A percentile compares a stretch with the other conserved stretches of the same genome.
Conservation (phyloP, 2,797 vertebrate genomes). For the Pangasius djambal region DNA sequence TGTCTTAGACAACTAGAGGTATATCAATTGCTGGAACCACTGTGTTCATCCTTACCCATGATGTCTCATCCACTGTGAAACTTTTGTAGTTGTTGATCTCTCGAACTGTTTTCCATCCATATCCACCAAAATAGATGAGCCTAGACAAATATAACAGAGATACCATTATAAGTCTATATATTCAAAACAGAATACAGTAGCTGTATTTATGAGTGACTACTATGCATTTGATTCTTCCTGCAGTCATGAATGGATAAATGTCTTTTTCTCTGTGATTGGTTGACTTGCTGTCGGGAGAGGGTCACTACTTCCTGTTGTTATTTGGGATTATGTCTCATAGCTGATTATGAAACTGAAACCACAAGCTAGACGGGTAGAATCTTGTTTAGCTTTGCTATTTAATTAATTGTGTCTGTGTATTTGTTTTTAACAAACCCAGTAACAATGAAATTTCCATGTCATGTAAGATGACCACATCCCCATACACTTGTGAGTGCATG, state of each 20-base stretch:
- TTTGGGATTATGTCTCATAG: background rate
- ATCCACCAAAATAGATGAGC: constrained; percentile 94
- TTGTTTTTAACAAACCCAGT: background rate
- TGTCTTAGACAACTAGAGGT: background rate
- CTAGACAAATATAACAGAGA: constrained; percentile 65
- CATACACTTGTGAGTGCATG: background rate
- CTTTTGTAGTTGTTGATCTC: constrained; percentile 77
- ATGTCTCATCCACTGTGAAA: constrained; percentile 89
- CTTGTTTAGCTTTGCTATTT: background rate
- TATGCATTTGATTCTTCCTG: background rate
- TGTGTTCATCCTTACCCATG: constrained; percentile 81
- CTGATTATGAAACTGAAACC: background rate
- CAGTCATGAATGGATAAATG: background rate
- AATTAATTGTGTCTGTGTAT: background rate
- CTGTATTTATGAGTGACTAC: background rate
- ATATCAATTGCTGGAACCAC: background rate
- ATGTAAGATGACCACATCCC: background rate
- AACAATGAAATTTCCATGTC: background rate
- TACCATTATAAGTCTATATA: background rate
- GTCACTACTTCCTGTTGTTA: background rate
- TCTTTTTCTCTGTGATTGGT: background rate
- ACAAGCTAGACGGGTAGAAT: background rate
- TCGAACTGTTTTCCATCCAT: constrained; percentile 86
- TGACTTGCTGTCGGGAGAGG: background rate
- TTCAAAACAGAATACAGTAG: background rate